Conservation (phyloP, 2,797 vertebrate genomes). For the Spinus olivaceus region DNA sequence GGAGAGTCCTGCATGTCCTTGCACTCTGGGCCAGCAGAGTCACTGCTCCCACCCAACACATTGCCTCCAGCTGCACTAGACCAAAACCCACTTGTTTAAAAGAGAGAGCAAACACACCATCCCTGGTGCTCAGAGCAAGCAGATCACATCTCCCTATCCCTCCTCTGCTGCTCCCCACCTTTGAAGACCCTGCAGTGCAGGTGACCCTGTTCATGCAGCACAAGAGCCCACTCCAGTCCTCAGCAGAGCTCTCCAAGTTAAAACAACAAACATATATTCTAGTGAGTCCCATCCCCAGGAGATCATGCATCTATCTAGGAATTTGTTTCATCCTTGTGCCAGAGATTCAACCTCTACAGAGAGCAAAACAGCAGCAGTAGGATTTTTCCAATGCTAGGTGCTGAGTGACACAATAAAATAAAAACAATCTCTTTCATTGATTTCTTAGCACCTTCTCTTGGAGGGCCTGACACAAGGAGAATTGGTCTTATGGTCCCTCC, state of each 20-base stretch:
- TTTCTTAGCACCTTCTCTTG: background rate
- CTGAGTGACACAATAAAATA: background rate
- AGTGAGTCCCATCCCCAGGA: accelerated
- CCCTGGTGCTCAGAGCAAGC: background rate
- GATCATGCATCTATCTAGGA: conserved; percentile 19
- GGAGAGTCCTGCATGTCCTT: background rate
- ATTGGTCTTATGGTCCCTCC: background rate
- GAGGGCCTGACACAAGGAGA: background rate
- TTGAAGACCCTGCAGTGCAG: background rate
- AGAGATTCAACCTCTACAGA: background rate
- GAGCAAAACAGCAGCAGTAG: background rate
- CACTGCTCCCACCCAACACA: background rate
- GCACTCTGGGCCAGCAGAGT: background rate
- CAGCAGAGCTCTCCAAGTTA: background rate
- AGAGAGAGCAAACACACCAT: background rate
- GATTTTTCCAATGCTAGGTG: background rate
- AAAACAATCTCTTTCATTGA: background rate
- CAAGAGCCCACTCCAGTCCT: background rate
- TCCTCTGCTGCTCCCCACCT: background rate
- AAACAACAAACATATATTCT: background rate
- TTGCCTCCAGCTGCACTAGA: accelerated
- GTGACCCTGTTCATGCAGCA: background rate
- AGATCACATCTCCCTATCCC: background rate
- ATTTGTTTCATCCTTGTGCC: conserved; percentile 24
- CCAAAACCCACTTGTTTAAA: background rate